Evolutionary conservation across 2,797 vertebrate species (phyloP), one percentile per base, ranked within the genome.

Genomic region (Mastacembelus armatus): DNA sequence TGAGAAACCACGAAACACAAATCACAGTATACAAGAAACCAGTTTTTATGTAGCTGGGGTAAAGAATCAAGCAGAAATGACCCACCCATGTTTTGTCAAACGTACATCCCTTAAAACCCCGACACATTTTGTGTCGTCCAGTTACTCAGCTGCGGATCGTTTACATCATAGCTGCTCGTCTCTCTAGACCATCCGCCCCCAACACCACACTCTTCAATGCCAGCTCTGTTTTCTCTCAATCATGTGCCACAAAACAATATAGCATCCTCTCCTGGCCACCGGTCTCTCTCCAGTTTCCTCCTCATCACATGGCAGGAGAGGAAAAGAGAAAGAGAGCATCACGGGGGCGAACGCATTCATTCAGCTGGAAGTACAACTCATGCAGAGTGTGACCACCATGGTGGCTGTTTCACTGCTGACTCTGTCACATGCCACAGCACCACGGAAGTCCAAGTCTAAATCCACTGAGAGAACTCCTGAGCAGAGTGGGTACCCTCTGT

Each of bases 201-300:
- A 66, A 71, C 66, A 42, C 57, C 51, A 48, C 50, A 60, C 78
- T 78, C 77, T 35, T 84, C 81, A 66, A 89, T 88, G 84, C 78
- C 85, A 80, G 67, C 83, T 88, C 86, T 84, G 88, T 75, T 70
- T 67, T 62, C 74, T 64, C 67, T 74, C 59, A 42, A 85, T 92
- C 87, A 89, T 89, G 88, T 79, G 80, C 66, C 51, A 44, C 54
- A 48, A 80, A 89, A 93, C 91, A 93, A 93, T 89, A 89, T 49
- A 35, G 61, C 79, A 83, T 66, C 78, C 80, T 87, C 78, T 78
- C 62, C 73, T 71, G 80, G 66, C 47, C 57, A 45, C 67, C 56
- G 43, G 1, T 68, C 62, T 78, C 66, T 71, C 77, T 81, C 67
- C 80, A 82, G 79, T 64, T 81, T 72, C 80, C 68, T 85, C 67